Percentiles rank a stretch among this genome's conserved stretches.
Conservation (phyloP, 2,797 vertebrate species). For the Platalea minor region DNA sequence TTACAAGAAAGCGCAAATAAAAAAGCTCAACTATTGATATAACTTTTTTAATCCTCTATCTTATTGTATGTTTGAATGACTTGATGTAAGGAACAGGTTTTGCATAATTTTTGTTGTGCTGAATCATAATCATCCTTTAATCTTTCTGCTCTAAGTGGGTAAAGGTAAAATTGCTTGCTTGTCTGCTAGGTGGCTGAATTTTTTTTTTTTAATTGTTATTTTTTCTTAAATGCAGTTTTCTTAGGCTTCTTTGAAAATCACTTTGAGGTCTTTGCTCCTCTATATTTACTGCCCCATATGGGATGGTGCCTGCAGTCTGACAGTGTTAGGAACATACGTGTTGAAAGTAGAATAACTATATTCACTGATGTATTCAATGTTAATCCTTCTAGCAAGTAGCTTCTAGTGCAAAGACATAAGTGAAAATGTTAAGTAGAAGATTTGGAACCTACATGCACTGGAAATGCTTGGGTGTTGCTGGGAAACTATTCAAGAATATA, state of each 20-base stretch:
- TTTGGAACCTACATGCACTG: background rate
- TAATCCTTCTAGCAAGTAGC: background rate
- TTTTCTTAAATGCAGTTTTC: background rate
- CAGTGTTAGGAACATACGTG: background rate
- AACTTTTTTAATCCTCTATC: background rate
- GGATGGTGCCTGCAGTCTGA: background rate
- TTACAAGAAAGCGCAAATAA: background rate
- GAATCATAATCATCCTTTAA: background rate
- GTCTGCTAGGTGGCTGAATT: background rate
- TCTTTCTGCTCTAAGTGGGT: background rate
- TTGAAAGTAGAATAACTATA: background rate
- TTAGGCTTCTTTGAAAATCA: background rate
- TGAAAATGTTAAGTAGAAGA: background rate
- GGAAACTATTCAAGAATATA: background rate
- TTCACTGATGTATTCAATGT: background rate
- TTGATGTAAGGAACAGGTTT: background rate
- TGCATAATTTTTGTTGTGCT: background rate
- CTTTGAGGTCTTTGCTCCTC: background rate
- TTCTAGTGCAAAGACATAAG: background rate
- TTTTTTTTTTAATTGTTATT: background rate
- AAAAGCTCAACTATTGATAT: background rate
- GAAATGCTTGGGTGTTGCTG: background rate
- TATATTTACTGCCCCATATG: rapidly evolving
- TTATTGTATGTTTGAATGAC: background rate
- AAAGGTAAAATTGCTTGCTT: background rate